Conservation (phyloP, 2,113 vertebrate genomes). For the Clupea harengus region DNA sequence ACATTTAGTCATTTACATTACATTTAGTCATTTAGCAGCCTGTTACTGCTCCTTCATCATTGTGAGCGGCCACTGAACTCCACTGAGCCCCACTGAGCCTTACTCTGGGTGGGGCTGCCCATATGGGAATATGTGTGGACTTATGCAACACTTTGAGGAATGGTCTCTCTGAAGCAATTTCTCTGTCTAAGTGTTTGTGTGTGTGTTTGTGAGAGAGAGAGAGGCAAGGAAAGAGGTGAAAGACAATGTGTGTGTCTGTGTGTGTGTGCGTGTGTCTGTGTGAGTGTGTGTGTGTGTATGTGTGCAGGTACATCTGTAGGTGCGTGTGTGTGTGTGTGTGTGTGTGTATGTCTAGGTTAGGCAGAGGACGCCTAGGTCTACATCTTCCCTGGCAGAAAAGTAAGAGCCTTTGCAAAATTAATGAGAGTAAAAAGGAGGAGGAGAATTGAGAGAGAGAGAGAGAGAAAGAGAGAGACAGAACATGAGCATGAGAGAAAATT, state of each 20-base stretch:
- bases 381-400: constrained; percentile 39
- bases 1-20: too few species aligned
- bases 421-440: constrained; percentile 48
- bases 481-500: constrained; percentile 34
- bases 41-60: too few species aligned
- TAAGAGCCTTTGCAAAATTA: constrained; percentile 53
- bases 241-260: neutral
- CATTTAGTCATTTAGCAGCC: too few species aligned
- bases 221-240: too few species aligned
- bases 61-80: neutral
- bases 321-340: neutral
- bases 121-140: neutral
- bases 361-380: constrained; percentile 1
- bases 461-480: neutral
- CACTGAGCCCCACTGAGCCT: neutral
- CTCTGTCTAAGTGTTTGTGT: neutral
- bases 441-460: constrained; percentile 3
- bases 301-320: neutral
- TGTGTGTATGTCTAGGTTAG: constrained; percentile 19
- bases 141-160: neutral
- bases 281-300: neutral
- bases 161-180: neutral
- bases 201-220: neutral
- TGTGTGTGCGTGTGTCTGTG: neutral
- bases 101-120: neutral